phyloP scores from a whole-genome alignment of 2,113 vertebrate species.

The Polypterus bichir region DNA sequence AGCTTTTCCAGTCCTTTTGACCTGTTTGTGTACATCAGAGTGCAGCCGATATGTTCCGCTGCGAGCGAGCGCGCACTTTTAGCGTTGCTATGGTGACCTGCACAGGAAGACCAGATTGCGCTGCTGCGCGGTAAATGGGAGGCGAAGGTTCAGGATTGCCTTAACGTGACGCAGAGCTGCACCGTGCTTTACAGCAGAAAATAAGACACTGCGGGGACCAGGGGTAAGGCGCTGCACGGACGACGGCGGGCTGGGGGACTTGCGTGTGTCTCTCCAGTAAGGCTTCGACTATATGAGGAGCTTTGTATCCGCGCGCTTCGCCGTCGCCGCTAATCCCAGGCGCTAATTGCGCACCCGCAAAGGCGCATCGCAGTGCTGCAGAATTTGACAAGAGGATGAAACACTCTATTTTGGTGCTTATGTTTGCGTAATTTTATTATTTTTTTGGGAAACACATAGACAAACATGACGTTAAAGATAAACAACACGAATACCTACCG shows the following conservation, averaged over 20 bases:
- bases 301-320: neutral
- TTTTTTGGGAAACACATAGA: too few relatives aligned
- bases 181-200: neutral
- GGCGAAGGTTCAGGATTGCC: neutral
- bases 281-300: neutral
- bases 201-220: neutral
- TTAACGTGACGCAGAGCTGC: neutral
- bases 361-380: too few relatives aligned
- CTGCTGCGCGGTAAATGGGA: conserved; percentile 1
- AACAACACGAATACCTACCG: too few relatives aligned
- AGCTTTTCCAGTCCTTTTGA: too few relatives aligned
- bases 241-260: neutral
- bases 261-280: too few relatives aligned
- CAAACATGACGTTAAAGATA: too few relatives aligned
- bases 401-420: too few relatives aligned
- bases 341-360: too few relatives aligned
- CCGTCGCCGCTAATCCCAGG: neutral
- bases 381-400: too few relatives aligned
- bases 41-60: too few relatives aligned
- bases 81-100: conserved; percentile 11
- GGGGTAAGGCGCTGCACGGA: neutral
- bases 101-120: conserved; percentile 9
- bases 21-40: too few relatives aligned
- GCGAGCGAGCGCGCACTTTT: neutral
- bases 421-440: too few relatives aligned